Evolutionary conservation across 2,888 invertebrate genomes (phyloP).

Genomic region (Pyrrhia umbra): DNA sequence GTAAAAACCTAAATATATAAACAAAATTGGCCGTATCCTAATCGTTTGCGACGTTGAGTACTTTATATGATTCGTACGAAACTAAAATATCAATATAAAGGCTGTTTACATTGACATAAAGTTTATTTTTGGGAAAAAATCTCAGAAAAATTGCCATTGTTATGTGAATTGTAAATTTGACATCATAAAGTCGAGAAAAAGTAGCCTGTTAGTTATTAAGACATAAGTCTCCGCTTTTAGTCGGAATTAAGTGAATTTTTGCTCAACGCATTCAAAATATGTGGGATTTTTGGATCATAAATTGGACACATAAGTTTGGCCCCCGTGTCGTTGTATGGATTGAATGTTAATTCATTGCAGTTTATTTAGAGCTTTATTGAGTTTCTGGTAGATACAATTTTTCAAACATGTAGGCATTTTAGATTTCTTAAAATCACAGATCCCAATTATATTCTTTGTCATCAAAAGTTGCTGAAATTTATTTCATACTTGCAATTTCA

Average conservation of each 20-base stretch:
- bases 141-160: not conserved
- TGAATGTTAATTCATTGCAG: conserved; percentile 32
- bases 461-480: no score
- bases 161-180: conserved; percentile 20
- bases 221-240: conserved; percentile 22
- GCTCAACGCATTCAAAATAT: conserved; percentile 31
- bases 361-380: not conserved
- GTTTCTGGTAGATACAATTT: no score
- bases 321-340: not conserved
- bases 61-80: conserved; percentile 62
- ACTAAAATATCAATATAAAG: conserved; percentile 49
- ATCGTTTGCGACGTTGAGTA: conserved; percentile 57
- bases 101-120: conserved; percentile 10
- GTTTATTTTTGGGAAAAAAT: conserved; percentile 22
- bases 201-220: conserved; percentile 20
- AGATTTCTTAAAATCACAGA: no score
- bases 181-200: conserved; percentile 43
- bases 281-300: conserved; percentile 12
- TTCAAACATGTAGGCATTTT: no score
- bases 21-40: conserved; percentile 51
- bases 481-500: no score
- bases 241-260: conserved; percentile 23
- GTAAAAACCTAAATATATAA: conserved; percentile 48
- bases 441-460: no score
- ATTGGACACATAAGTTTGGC: conserved; percentile 12